A percentile compares a stretch with the other conserved stretches of the same genome.
These are phyloP conservation scores for Meganola albula DNA, from an alignment of 2,888 invertebrate species.

Conservation along the genomic window DNA sequence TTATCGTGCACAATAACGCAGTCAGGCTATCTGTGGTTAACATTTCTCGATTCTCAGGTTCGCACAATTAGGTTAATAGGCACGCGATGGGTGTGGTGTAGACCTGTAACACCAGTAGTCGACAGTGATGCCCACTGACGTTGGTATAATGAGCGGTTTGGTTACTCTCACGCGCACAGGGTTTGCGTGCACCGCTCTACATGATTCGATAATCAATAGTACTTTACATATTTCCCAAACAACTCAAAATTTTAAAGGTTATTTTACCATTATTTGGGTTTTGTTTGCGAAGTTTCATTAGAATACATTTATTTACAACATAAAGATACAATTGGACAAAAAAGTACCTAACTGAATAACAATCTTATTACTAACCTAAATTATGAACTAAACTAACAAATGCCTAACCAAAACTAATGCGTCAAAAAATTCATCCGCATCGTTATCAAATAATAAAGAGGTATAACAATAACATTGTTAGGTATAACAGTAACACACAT, in stretches of 20 bases:
- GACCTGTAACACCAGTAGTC: conserved; percentile 52
- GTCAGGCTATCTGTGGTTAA: conserved; percentile 51
- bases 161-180: conserved; percentile 46
- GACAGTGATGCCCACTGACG: conserved; percentile 11
- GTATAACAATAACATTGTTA: too few relatives aligned
- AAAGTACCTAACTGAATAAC: too few relatives aligned
- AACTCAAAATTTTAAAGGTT: conserved; percentile 10
- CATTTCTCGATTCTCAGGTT: conserved; percentile 59
- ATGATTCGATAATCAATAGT: conserved; percentile 33
- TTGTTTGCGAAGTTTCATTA: too few relatives aligned
- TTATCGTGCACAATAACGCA: conserved; percentile 26
- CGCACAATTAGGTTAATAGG: conserved; percentile 64
- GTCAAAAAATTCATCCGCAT: too few relatives aligned
- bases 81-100: conserved; percentile 49
- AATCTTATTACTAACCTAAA: too few relatives aligned
- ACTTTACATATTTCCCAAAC: conserved; percentile 25
- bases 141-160: conserved; percentile 51
- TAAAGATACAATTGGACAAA: too few relatives aligned
- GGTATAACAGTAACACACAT: too few relatives aligned
- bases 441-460: conserved; percentile 13
- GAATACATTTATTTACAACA: too few relatives aligned
- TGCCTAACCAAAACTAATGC: conserved; percentile 4
- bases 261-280: conserved; percentile 6
- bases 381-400: too few relatives aligned
- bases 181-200: conserved; percentile 37